These are phyloP conservation scores for Cerastis leucographa DNA, from an alignment of 2,888 invertebrate genomes.

Conservation along the genomic window DNA sequence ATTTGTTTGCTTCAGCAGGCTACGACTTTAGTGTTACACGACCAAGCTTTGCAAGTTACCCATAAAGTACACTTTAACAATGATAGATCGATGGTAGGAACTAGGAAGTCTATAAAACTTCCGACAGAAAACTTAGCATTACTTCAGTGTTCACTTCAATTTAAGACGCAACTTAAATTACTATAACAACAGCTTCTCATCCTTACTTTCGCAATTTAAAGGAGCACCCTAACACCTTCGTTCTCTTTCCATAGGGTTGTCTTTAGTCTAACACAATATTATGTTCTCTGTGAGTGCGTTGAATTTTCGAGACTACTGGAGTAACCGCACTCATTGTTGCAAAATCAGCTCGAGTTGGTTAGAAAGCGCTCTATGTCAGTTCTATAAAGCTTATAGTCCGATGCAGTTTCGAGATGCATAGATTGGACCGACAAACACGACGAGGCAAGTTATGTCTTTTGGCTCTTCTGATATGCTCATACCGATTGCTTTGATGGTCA, in stretches of 20 bases:
- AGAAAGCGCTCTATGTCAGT: background rate
- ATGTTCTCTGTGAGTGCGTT: background rate
- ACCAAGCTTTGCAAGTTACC: conserved; percentile 3
- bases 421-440: too few species aligned
- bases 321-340: background rate
- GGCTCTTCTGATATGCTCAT: background rate
- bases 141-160: conserved; percentile 11
- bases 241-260: background rate
- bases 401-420: background rate
- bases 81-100: conserved; percentile 31
- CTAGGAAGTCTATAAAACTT: conserved; percentile 25
- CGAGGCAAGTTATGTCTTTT: background rate
- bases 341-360: background rate
- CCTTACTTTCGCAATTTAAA: background rate
- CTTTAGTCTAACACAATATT: background rate
- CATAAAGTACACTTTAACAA: conserved; percentile 43
- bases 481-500: background rate
- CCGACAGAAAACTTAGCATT: conserved; percentile 19
- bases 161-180: conserved; percentile 15
- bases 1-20: background rate
- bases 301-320: background rate
- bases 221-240: background rate
- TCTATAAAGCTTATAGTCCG: background rate
- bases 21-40: background rate
- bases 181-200: background rate